A percentile compares a stretch with the other conserved stretches of the same genome.
Evolutionary conservation across 1,140 invertebrate species (phyloP).

Genomic region (Colletes gigas): DNA sequence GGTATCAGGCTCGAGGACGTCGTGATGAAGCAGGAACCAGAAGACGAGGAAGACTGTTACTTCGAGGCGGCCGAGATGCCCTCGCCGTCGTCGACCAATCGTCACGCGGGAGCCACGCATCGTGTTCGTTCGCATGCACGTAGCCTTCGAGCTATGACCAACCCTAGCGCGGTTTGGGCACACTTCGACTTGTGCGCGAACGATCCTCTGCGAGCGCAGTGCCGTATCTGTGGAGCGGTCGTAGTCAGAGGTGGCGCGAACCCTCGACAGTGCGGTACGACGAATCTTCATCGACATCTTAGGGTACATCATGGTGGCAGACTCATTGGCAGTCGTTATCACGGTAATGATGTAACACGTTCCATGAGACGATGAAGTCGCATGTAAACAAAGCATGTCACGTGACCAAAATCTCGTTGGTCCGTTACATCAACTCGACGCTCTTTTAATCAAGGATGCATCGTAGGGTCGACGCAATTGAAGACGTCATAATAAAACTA

Average conservation of each 20-base stretch:
- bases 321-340: slow-evolving; percentile 78
- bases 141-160: slow-evolving; percentile 78
- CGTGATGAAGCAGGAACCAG: slow-evolving; percentile 77
- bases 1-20: slow-evolving; percentile 33
- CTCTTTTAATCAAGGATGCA: too few relatives aligned
- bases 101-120: slow-evolving; percentile 37
- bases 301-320: slow-evolving; percentile 79
- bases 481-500: too few relatives aligned
- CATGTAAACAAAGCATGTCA: too few relatives aligned
- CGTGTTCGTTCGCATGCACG: slow-evolving; percentile 77
- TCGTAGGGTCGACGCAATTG: too few relatives aligned
- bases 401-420: too few relatives aligned
- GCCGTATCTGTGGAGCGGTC: slow-evolving; percentile 78
- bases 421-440: too few relatives aligned
- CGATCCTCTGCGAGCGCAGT: slow-evolving; percentile 78
- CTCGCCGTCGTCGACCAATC: slow-evolving; percentile 39
- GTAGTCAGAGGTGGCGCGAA: slow-evolving; percentile 79
- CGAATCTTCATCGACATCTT: slow-evolving; percentile 78
- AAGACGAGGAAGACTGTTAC: slow-evolving; percentile 74
- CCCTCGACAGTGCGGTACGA: slow-evolving; percentile 79
- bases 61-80: slow-evolving; percentile 63
- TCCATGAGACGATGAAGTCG: too few relatives aligned
- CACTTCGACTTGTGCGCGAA: slow-evolving; percentile 78
- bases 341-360: slow-evolving; percentile 69
- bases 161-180: slow-evolving; percentile 80